phyloP scores from a whole-genome alignment of 2,888 invertebrate species.

The Unio pictorum region DNA sequence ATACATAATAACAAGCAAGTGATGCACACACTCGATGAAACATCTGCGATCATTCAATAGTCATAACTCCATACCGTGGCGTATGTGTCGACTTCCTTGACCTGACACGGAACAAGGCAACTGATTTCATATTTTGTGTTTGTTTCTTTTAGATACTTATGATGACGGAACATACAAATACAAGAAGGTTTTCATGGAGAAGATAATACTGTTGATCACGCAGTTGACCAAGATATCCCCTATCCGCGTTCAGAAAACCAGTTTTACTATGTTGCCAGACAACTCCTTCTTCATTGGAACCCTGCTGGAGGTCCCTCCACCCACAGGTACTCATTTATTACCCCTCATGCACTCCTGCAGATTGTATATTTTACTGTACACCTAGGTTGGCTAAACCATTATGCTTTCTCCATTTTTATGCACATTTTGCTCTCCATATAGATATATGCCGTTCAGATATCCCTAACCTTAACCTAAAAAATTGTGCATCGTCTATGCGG shows the following conservation, averaged over 20 bases:
- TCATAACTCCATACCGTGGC: no score
- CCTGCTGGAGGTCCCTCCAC: conserved; percentile 46
- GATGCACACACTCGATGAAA: no score
- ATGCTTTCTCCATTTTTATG: no score
- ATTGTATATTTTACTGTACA: neutral
- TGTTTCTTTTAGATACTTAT: conserved; percentile 25
- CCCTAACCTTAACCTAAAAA: no score
- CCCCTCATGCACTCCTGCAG: no score
- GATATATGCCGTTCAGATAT: no score
- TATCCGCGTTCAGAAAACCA: conserved; percentile 39
- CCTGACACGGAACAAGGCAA: no score
- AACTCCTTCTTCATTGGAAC: conserved; percentile 46
- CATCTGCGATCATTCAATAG: no score
- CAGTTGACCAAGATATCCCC: conserved; percentile 33
- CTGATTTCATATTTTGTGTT: neutral
- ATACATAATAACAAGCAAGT: no score
- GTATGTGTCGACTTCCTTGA: no score
- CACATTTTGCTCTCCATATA: no score
- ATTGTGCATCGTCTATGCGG: no score
- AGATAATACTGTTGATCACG: conserved; percentile 22
- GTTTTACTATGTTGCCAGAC: conserved; percentile 32
- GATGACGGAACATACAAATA: conserved; percentile 28
- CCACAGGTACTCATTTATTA: conserved; percentile 32
- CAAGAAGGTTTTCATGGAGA: conserved; percentile 30
- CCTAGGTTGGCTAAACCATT: neutral